A percentile compares a stretch with the other conserved stretches of the same genome.
These are phyloP conservation scores for Sus cebifrons DNA, from an alignment of 2,797 vertebrate species.

Conservation along the genomic window DNA sequence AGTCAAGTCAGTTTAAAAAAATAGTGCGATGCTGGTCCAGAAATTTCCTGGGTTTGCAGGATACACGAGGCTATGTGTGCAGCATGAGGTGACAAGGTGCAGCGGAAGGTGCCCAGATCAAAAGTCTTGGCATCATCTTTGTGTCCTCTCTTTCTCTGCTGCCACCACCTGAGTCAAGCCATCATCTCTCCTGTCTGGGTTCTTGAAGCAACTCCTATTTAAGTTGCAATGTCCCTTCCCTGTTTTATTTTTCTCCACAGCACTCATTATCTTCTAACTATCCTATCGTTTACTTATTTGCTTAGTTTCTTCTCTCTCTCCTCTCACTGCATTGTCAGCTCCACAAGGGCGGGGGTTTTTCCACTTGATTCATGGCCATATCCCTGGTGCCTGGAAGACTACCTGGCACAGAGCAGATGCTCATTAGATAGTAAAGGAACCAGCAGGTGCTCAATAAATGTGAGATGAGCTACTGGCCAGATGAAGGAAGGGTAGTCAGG, in stretches of 20 bases:
- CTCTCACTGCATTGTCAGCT: not conserved
- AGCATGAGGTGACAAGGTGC: not conserved
- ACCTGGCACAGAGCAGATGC: not conserved
- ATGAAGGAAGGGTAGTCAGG: not conserved
- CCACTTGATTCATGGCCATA: not conserved
- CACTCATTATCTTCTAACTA: not conserved
- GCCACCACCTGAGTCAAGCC: not conserved
- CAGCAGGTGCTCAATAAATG: not conserved
- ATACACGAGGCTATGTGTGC: not conserved
- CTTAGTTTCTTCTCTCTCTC: not conserved
- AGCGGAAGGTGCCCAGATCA: rapidly evolving
- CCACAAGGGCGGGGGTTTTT: not conserved
- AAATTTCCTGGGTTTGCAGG: not conserved
- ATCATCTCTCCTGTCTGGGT: too few relatives aligned
- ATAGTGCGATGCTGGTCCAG: not conserved
- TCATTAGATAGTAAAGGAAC: not conserved
- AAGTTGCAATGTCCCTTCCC: not conserved
- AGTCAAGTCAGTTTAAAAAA: not conserved
- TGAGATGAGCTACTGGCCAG: not conserved
- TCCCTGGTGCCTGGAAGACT: not conserved
- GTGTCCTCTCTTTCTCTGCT: not conserved
- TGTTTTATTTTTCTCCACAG: not conserved
- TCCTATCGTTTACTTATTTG: not conserved
- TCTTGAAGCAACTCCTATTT: not conserved
- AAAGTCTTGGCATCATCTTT: not conserved